phyloP scores from a whole-genome alignment of 2,888 invertebrate genomes.

The Galeopsomyia nigrocyanea region DNA sequence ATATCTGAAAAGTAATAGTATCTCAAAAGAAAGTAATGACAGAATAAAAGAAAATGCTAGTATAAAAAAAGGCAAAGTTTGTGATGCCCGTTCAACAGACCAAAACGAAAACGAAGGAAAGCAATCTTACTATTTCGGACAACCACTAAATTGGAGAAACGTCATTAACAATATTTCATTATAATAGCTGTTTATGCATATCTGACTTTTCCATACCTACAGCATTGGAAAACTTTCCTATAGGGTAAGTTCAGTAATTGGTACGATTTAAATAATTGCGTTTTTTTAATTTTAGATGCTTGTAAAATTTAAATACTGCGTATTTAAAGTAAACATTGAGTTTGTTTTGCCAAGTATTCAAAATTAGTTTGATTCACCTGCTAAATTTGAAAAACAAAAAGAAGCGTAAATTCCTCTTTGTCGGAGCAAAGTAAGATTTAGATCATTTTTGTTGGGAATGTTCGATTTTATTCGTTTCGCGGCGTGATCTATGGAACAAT shows the following conservation, averaged over 20 bases:
- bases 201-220: constrained; percentile 59
- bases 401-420: too few species aligned
- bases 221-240: constrained; percentile 67
- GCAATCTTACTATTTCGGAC: constrained; percentile 6
- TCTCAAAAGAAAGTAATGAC: constrained; percentile 13
- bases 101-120: not conserved
- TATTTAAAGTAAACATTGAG: too few species aligned
- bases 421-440: too few species aligned
- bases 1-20: constrained; percentile 3
- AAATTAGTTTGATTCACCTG: too few species aligned
- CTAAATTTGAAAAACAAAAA: too few species aligned
- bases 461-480: too few species aligned
- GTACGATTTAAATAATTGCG: too few species aligned
- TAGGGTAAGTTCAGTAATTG: constrained; percentile 72
- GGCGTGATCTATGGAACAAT: too few species aligned
- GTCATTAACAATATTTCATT: constrained; percentile 70
- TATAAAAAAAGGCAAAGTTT: not conserved
- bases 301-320: too few species aligned
- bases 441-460: too few species aligned
- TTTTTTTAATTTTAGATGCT: too few species aligned
- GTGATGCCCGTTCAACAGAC: not conserved
- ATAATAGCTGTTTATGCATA: constrained; percentile 66
- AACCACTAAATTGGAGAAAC: constrained; percentile 74
- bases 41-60: not conserved
- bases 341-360: too few species aligned